These are phyloP conservation scores for Hylyphantes graminicola DNA, from an alignment of 1,140 invertebrate species.

Conservation along the genomic window DNA sequence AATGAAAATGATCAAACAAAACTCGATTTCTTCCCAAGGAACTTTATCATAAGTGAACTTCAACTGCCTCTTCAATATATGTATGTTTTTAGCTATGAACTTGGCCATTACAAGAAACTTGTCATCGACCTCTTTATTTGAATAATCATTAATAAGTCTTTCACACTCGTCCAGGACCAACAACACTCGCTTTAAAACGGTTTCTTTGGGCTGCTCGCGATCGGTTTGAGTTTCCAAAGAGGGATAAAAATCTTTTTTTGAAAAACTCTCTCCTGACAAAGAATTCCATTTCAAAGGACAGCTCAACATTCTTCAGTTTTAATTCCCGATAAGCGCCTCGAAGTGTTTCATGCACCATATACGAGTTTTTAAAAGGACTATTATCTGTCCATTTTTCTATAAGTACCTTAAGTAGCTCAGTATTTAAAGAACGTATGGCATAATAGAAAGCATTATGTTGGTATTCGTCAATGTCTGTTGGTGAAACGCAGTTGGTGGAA, in stretches of 20 bases:
- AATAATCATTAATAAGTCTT: neutral
- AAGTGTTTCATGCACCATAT: conserved; percentile 2
- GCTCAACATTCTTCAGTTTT: conserved; percentile 24
- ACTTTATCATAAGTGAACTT: conserved; percentile 20
- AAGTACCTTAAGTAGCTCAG: neutral
- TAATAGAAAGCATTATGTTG: conserved; percentile 45
- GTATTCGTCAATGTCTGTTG: conserved; percentile 1
- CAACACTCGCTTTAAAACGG: neutral
- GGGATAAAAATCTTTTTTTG: conserved; percentile 8
- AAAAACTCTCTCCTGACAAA: conserved; percentile 26
- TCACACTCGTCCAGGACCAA: neutral
- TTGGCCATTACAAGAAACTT: neutral
- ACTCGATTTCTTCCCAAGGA: conserved; percentile 54
- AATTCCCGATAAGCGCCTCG: conserved; percentile 11
- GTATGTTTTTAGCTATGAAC: conserved; percentile 29
- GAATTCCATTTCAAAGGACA: conserved; percentile 23
- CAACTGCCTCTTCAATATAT: conserved; percentile 8
- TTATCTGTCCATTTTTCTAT: conserved; percentile 22
- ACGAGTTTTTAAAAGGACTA: neutral
- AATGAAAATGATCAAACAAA: conserved; percentile 22
- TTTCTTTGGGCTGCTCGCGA: neutral
- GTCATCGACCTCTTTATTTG: neutral
- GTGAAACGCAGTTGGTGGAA: neutral
- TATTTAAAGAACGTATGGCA: conserved; percentile 7
- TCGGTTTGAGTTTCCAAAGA: neutral